Evolutionary conservation across 30 jellyfish, hydroid and myxozoan species (phyloP).

Genomic region (Pseudorhiza aurosa): DNA sequence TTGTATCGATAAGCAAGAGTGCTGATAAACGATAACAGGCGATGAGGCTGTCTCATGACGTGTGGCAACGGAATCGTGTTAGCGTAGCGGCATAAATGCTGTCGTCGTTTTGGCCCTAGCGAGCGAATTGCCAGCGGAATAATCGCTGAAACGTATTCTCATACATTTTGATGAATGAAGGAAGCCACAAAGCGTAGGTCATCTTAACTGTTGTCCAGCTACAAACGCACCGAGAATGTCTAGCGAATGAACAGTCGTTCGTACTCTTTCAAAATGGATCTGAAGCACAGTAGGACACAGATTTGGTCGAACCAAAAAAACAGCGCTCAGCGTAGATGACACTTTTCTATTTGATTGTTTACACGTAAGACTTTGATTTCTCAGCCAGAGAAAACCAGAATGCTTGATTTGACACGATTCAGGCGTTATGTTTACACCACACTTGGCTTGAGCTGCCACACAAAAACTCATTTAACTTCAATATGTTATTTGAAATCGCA

Average conservation of each 20-base stretch:
- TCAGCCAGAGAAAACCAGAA: constrained; percentile 30
- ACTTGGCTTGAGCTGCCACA: constrained; percentile 55
- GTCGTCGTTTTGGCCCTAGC: no score
- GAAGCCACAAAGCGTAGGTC: constrained; percentile 67
- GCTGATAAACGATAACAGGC: no score
- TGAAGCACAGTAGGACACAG: constrained; percentile 64
- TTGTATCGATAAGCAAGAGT: no score
- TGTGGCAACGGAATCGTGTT: no score
- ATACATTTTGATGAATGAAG: constrained; percentile 12
- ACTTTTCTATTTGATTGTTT: constrained; percentile 40
- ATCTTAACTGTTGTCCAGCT: constrained; percentile 42
- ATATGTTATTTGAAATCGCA: constrained; percentile 20
- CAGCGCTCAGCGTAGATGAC: constrained; percentile 53
- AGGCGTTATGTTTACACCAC: constrained; percentile 46
- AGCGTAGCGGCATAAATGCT: no score
- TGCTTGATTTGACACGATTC: constrained; percentile 30
- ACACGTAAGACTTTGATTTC: constrained; percentile 12
- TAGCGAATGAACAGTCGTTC: constrained; percentile 50
- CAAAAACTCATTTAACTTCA: constrained; percentile 6
- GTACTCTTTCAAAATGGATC: constrained; percentile 69
- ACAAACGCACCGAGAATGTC: constrained; percentile 62
- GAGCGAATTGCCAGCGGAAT: background rate
- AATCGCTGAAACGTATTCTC: constrained; percentile 6
- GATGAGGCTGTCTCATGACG: no score
- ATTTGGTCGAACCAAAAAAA: constrained; percentile 46